Base-by-base conservation (phyloP, 1,140 invertebrate species). In the Drosophila ananassae region DNA sequence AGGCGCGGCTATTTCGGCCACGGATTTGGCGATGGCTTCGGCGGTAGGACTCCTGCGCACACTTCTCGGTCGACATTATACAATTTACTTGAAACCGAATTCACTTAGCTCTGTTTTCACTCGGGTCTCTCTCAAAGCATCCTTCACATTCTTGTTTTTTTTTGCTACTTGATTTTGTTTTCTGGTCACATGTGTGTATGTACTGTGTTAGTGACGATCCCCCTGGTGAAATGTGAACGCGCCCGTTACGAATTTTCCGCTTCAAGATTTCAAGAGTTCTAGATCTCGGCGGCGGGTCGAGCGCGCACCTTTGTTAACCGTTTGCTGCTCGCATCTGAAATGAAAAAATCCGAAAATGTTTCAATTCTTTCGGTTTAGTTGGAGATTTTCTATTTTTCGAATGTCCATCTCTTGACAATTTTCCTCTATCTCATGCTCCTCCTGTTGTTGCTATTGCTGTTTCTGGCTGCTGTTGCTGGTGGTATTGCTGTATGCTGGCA, bases 311-410 rank as follows among this genome's bases (percentile, higher is more conserved):
- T 89, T 89, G 83, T 89, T 89, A 89, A 89, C 83, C 83, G 83
- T 89, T 89, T 71, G 83, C 76, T 77, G 83, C 68, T 89, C 83
- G 83, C 83, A 89, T 89, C 83, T 89, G 75, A 89, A 89, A 89
- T 89, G 79, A 83, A 89, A 89, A 89, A 66, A 89, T 83, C 75
- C 83, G 84, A 87, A 89, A 89, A 87, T 87, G 83, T 87, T 87
- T 87, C 83, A 87, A 87, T 87, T 89, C 83, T 89, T 87, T 87
- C 83, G 79, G 64, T 79, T 83, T 87, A 89, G 83, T 89, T 89
- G 83, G 83, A 89, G 83, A 89, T 89, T 89, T 87, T 89, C 83
- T 87, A 87, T 87, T 87, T 87, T 87, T 83, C 83, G 83, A 89
- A 87, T 87, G 83, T 87, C 83, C 83, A 87, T 87, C 83, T 87